Evolutionary conservation across 2,113 vertebrate genomes (phyloP).

Genomic region (Martes martes): DNA sequence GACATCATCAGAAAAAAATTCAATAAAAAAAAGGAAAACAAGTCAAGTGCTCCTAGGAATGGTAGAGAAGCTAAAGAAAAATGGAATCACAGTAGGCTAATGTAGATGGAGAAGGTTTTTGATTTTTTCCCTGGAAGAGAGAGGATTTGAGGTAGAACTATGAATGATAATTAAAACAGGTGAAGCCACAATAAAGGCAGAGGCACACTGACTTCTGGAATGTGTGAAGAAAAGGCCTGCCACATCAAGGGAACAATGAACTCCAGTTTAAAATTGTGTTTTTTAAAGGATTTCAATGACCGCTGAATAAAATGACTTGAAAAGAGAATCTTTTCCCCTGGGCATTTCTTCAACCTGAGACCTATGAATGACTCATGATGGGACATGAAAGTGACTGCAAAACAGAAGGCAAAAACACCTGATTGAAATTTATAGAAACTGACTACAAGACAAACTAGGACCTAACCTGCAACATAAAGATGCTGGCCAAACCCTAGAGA

Average conservation of each 20-base stretch:
- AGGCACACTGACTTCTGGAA: background rate
- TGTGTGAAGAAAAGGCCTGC: background rate
- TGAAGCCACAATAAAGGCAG: background rate
- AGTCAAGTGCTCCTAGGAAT: background rate
- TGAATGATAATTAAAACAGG: background rate
- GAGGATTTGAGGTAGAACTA: background rate
- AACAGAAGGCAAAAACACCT: background rate
- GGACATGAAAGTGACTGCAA: background rate
- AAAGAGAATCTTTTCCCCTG: background rate
- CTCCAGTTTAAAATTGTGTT: background rate
- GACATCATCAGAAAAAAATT: background rate
- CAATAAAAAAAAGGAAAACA: background rate
- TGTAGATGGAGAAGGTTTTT: background rate
- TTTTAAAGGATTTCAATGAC: conserved; percentile 19
- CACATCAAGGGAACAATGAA: background rate
- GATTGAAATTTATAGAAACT: background rate
- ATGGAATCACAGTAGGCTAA: background rate
- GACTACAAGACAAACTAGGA: conserved; percentile 1
- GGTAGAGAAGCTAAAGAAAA: conserved; percentile 19
- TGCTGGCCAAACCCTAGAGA: background rate
- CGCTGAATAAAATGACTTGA: conserved; percentile 5
- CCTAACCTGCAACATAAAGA: background rate
- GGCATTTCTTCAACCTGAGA: conserved; percentile 29
- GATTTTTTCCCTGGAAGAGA: background rate
- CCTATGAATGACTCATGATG: background rate